A percentile compares a stretch with the other conserved stretches of the same genome.
Conservation (phyloP, 2,888 invertebrate genomes). For the Ligdia adustata region DNA sequence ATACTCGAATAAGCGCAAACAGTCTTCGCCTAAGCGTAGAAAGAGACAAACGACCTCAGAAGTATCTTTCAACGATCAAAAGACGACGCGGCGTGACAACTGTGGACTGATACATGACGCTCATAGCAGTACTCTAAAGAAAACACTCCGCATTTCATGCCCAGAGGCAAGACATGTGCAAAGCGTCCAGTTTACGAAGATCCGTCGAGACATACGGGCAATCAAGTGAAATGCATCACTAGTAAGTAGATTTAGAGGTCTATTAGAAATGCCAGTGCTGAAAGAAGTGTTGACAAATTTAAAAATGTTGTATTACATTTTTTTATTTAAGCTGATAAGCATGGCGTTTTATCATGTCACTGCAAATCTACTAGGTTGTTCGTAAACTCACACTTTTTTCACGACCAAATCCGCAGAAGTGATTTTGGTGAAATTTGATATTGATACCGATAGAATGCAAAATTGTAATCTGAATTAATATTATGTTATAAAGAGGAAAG, state of each 20-base stretch:
- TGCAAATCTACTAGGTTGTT: too few species aligned
- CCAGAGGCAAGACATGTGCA: conserved; percentile 58
- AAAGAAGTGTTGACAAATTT: neutral
- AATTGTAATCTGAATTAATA: too few species aligned
- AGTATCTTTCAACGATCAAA: conserved; percentile 48
- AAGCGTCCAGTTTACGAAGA: conserved; percentile 60
- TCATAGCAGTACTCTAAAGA: conserved; percentile 36
- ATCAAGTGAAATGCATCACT: neutral
- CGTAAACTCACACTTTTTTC: too few species aligned
- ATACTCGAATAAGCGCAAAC: conserved; percentile 18
- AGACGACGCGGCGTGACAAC: conserved; percentile 55
- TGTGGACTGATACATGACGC: conserved; percentile 62
- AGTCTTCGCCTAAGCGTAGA: conserved; percentile 25
- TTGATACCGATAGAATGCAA: too few species aligned
- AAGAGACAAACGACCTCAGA: conserved; percentile 23
- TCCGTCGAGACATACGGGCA: conserved; percentile 29
- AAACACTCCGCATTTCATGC: conserved; percentile 61
- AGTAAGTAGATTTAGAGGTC: too few species aligned
- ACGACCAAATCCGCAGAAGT: too few species aligned
- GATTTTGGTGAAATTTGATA: too few species aligned
- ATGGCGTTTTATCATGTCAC: too few species aligned
- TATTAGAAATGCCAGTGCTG: neutral
- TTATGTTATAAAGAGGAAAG: too few species aligned
- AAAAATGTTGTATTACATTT: too few species aligned
- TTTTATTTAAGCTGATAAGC: too few species aligned